Base-by-base conservation (phyloP, 2,888 invertebrate genomes). In the Ophion costatus region DNA sequence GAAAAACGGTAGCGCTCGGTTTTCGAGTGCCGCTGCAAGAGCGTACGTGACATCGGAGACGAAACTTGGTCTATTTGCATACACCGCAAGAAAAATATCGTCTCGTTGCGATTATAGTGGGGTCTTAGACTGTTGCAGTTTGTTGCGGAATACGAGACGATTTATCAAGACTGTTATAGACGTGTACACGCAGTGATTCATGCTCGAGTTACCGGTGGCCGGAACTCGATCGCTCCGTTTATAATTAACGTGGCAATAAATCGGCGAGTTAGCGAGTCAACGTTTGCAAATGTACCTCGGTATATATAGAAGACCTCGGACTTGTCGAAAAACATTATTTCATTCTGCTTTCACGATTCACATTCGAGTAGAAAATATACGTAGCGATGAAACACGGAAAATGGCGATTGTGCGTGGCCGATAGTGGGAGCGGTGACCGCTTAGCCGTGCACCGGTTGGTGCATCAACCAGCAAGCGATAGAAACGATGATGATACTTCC, bases 21-120 rank as follows among this genome's bases (percentile, higher is more conserved):
- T 51, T 2, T 2, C 14, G 9, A 57, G 11, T 11, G 20, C n/a
- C 9, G 11, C 74, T 45, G 59, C 67, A 20, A 51, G 61, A 42
- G 38, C 38, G 51, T 73, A 69, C 69, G 77, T 64, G 79, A 79
- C 70, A 83, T 75, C 75, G 63, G 79, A 79, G 64, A 80, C 57
- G 24, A 83, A 45, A 24, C 24, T 51, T 51, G 24, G 9, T 22
- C 6, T 51, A 22, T 73, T 22, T 45, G 74, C 56, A 56, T 56
- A 33, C 33, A 56, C 4, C 20, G 59, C 11, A 6, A 33, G 11
- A 22, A n/a, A 59, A 69, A 57, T 33, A 29, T 33, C 51, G 45
- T 64, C 63, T 75, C 5, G 51, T 51, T 51, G 51, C 51, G 17
- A 51, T 51, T 17, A 59, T 17, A 45, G 3, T 51, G 57, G 61